Evolutionary conservation across 2,888 invertebrate genomes (phyloP).

Genomic region (Ochlodes sylvanus): DNA sequence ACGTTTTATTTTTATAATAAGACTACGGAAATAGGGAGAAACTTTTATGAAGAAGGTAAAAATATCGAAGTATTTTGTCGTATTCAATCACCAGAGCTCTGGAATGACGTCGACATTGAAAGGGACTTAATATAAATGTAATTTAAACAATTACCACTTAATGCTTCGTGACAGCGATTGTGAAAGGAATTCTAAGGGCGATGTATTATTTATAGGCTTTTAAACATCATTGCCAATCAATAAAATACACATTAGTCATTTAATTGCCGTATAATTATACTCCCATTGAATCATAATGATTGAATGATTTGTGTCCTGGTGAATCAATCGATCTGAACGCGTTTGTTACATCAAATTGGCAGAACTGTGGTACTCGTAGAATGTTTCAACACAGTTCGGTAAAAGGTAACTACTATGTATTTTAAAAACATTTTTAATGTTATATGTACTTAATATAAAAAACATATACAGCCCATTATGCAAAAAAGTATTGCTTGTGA

Average conservation of each 20-base stretch:
- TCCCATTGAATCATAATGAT: constrained; percentile 12
- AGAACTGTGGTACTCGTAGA: not conserved
- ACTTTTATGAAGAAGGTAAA: too few species aligned
- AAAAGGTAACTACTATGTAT: too few species aligned
- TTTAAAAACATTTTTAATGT: too few species aligned
- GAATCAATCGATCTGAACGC: not conserved
- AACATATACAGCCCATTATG: too few species aligned
- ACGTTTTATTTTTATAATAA: not conserved
- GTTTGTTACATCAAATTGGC: not conserved
- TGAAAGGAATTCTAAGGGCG: constrained; percentile 25
- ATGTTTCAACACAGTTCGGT: too few species aligned
- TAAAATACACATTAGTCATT: constrained; percentile 25
- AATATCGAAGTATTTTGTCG: too few species aligned
- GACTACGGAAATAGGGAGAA: too few species aligned
- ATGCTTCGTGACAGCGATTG: constrained; percentile 4
- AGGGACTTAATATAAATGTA: not conserved
- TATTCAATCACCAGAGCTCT: too few species aligned
- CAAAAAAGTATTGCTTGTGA: not conserved
- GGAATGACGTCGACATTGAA: too few species aligned
- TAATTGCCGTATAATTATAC: constrained; percentile 32
- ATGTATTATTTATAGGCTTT: constrained; percentile 32
- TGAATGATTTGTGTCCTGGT: constrained; percentile 21
- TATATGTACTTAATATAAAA: too few species aligned
- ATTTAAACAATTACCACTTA: constrained; percentile 20
- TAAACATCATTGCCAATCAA: constrained; percentile 20